Percentiles rank a stretch among this genome's conserved stretches.
These are phyloP conservation scores for Hydrolagus colliei DNA, from an alignment of 2,797 vertebrate species.

Conservation along the genomic window DNA sequence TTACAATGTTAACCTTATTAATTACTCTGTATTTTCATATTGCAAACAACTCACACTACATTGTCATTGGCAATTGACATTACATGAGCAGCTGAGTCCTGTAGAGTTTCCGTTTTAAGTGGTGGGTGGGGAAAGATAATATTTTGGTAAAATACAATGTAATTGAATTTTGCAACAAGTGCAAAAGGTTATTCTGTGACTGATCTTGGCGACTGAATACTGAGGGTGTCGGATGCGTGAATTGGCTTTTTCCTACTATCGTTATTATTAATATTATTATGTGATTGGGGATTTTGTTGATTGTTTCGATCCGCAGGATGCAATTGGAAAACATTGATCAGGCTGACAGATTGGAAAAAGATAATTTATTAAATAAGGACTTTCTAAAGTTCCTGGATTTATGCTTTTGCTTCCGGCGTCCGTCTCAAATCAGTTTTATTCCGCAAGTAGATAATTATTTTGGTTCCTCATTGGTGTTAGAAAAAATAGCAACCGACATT, in stretches of 20 bases:
- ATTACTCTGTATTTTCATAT: background rate
- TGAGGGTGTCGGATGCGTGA: background rate
- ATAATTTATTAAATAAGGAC: background rate
- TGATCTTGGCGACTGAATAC: background rate
- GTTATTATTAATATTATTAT: background rate
- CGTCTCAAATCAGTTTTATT: slow-evolving; percentile 5
- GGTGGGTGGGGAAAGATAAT: background rate
- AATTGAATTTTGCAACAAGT: slow-evolving; percentile 6
- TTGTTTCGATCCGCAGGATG: background rate
- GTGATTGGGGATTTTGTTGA: background rate
- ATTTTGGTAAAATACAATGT: slow-evolving; percentile 1
- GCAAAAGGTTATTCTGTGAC: background rate
- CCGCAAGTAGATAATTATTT: background rate
- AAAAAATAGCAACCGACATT: too few relatives aligned
- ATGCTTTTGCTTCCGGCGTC: background rate
- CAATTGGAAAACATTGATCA: slow-evolving; percentile 4
- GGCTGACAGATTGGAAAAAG: slow-evolving; percentile 19
- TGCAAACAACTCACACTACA: background rate
- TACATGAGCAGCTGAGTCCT: background rate
- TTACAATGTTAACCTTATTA: too few relatives aligned
- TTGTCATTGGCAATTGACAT: background rate
- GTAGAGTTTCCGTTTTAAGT: background rate
- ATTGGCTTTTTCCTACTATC: background rate
- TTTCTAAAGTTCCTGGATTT: background rate
- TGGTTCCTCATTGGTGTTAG: too few relatives aligned